These are phyloP conservation scores for Allophyes oxyacanthae DNA, from an alignment of 2,888 invertebrate genomes.

Conservation along the genomic window DNA sequence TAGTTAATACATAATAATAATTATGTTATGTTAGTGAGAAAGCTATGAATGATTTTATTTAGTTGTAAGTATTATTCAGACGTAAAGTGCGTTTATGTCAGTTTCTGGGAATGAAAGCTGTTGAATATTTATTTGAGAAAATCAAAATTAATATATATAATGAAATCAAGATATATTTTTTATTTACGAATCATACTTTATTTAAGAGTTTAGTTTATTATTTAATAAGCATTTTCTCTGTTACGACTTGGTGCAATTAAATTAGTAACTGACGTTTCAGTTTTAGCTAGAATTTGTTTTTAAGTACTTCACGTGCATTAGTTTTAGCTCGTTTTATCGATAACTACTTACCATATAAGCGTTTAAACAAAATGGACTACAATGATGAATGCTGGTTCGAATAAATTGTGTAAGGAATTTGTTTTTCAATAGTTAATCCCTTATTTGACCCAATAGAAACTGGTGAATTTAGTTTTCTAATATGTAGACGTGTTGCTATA, in stretches of 20 bases:
- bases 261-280: constrained; percentile 71
- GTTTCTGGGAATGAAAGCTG: constrained; percentile 58
- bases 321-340: constrained; percentile 65
- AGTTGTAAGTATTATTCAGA: constrained; percentile 72
- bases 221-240: constrained; percentile 77
- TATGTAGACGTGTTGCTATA: no score
- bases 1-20: constrained; percentile 55
- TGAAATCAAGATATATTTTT: constrained; percentile 68
- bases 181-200: constrained; percentile 64
- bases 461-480: no score
- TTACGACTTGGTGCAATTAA: constrained; percentile 84
- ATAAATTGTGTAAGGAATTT: constrained; percentile 75
- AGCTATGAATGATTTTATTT: constrained; percentile 72
- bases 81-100: constrained; percentile 47
- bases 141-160: constrained; percentile 77
- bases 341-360: constrained; percentile 68
- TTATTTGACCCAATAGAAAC: background rate
- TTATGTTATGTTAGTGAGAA: constrained; percentile 71
- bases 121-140: constrained; percentile 75
- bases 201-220: constrained; percentile 60
- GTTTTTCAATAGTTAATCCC: constrained; percentile 56
- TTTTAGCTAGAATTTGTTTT: constrained; percentile 65
- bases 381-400: constrained; percentile 75
- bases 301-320: constrained; percentile 66
- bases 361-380: constrained; percentile 66